These are phyloP conservation scores for Hucho hucho DNA, from an alignment of 2,113 vertebrate genomes.

Conservation along the genomic window DNA sequence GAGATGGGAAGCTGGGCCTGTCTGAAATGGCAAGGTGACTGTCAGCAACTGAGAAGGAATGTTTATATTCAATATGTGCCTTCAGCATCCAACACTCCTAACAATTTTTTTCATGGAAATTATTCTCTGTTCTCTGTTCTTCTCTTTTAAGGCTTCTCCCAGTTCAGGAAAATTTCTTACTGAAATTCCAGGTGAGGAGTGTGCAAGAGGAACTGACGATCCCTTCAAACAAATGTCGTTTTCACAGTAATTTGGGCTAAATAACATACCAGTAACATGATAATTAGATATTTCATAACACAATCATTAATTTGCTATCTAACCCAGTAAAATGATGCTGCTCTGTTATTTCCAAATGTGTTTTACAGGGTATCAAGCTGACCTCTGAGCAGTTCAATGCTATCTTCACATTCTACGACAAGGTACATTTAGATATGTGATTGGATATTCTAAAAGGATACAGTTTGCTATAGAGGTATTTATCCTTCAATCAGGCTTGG, in stretches of 20 bases:
- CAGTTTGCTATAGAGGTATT: too few relatives aligned
- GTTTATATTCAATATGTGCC: neutral
- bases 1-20: conserved; percentile 93
- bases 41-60: neutral
- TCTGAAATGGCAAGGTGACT: conserved; percentile 94
- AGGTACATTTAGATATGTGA: conserved; percentile 71
- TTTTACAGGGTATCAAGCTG: conserved; percentile 88
- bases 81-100: neutral
- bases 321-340: neutral
- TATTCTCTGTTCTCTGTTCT: conserved; percentile 11
- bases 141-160: conserved; percentile 83
- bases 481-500: neutral
- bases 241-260: too few relatives aligned
- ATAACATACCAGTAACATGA: too few relatives aligned
- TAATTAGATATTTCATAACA: too few relatives aligned
- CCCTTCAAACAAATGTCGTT: neutral
- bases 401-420: conserved; percentile 94
- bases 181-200: conserved; percentile 90
- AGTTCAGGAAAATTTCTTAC: conserved; percentile 96
- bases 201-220: neutral
- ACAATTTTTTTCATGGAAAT: neutral
- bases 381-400: conserved; percentile 90
- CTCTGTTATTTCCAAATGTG: neutral
- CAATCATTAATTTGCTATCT: neutral
- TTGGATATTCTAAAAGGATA: too few relatives aligned